Evolutionary conservation across 2,113 vertebrate species (phyloP), one percentile per base, ranked within the genome.

Genomic region (Micronycteris hirsuta): DNA sequence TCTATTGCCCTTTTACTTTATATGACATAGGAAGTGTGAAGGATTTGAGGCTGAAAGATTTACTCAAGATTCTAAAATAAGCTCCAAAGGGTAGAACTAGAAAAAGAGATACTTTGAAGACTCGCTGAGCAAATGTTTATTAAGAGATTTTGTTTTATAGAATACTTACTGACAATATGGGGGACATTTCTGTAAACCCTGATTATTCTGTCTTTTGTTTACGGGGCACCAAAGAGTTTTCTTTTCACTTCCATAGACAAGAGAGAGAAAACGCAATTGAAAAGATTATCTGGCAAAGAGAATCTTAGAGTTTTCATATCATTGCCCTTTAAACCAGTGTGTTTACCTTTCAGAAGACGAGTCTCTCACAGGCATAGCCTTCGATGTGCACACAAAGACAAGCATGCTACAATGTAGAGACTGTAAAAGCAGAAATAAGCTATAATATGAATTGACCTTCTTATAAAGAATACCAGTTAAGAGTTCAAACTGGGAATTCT

Each of bases 251-350:
- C 89, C 49, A 15, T 71, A 49, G 24, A 38, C 31, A 47, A 77
- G 16, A 41, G 43, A 41, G 36, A 68, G 9, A 63, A 31, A 85
- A 89, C 22, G 36, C 24, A 70, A 67, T 93, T 71, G 54, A 91
- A 88, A 87, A 78, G 54, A 71, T 84, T 28, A 43, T 38, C 41
- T 94, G 89, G 61, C 3, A 68, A 8, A 73, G 94, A 12, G 0
- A 3, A n/a, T 65, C 81, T 86, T 65, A 63, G 26, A 61, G n/a
- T 65, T 76, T 90, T 91, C 7, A 4, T 95, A 38, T 89, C 93
- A 84, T 98, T 97, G 74, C 63, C 67, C 73, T 67, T 86, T 95
- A 96, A 96, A 97, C 94, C 0, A 4, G 89, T 96, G 87, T 43
- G 52, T 78, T 92, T 93, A 93, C 77, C 61, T 97, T 63, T 86